A percentile compares a stretch with the other conserved stretches of the same genome.
Conservation (phyloP, 2,888 invertebrate genomes). For the Dryobotodes eremita region DNA sequence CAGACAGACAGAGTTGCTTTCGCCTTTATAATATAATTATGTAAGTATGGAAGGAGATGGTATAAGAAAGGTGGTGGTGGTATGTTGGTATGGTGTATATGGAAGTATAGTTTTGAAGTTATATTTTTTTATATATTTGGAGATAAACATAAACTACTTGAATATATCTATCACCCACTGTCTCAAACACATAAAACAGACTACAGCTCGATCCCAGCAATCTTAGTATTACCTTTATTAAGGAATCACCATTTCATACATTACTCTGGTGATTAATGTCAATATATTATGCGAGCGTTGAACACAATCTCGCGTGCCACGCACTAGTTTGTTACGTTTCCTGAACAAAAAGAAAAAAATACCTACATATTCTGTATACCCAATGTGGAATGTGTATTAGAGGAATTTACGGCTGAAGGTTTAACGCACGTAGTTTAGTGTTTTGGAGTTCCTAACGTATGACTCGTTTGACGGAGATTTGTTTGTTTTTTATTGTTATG, state of each 20-base stretch:
- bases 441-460: conserved; percentile 34
- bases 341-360: conserved; percentile 67
- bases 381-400: conserved; percentile 60
- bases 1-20: neutral
- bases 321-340: conserved; percentile 67
- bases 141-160: neutral
- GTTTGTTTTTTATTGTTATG: conserved; percentile 29
- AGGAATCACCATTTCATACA: conserved; percentile 48
- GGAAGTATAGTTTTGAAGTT: too few species aligned
- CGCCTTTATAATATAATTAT: neutral
- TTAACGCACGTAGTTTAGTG: conserved; percentile 42
- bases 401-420: conserved; percentile 63
- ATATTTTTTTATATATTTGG: too few species aligned
- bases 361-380: conserved; percentile 53
- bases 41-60: too few species aligned
- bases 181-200: neutral
- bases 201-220: neutral
- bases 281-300: conserved; percentile 53
- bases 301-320: conserved; percentile 70
- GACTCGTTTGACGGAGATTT: conserved; percentile 36
- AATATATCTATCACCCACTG: neutral
- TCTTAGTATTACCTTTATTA: neutral
- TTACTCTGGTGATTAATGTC: conserved; percentile 56
- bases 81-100: too few species aligned
- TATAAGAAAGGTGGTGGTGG: too few species aligned